phyloP scores from a whole-genome alignment of 2,113 vertebrate species.

The Pteruthius melanotis region DNA sequence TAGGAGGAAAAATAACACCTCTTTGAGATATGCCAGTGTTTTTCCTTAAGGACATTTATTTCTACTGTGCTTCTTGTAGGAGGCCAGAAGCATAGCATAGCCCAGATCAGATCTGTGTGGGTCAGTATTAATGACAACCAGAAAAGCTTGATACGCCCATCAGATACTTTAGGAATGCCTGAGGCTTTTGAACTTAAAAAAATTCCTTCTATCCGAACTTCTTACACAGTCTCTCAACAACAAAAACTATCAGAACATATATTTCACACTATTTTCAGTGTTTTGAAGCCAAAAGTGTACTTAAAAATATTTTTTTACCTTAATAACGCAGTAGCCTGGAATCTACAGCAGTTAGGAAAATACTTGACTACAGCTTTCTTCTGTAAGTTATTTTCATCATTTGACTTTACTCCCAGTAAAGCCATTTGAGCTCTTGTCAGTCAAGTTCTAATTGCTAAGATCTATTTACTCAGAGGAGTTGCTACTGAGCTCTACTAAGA shows the following conservation, averaged over 20 bases:
- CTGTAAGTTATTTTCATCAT: background rate
- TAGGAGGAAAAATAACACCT: background rate
- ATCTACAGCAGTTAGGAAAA: background rate
- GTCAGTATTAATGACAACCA: background rate
- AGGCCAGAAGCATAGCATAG: background rate
- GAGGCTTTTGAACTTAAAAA: background rate
- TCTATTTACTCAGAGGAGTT: background rate
- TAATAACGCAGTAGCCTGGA: background rate
- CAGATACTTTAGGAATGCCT: background rate
- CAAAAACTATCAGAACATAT: background rate
- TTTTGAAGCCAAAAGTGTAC: background rate
- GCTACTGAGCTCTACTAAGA: background rate
- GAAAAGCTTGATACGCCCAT: background rate
- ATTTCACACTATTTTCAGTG: background rate
- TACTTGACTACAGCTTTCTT: background rate
- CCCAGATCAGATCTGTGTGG: background rate
- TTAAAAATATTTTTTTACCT: background rate
- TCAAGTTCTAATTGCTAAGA: background rate
- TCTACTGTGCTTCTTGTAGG: background rate
- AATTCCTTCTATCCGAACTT: background rate
- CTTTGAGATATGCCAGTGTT: background rate
- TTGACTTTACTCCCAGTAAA: background rate
- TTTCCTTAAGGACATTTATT: background rate
- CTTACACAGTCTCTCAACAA: background rate
- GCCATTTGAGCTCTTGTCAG: background rate